phyloP scores from a whole-genome alignment of 2,113 vertebrate genomes.

The Indri indri region DNA sequence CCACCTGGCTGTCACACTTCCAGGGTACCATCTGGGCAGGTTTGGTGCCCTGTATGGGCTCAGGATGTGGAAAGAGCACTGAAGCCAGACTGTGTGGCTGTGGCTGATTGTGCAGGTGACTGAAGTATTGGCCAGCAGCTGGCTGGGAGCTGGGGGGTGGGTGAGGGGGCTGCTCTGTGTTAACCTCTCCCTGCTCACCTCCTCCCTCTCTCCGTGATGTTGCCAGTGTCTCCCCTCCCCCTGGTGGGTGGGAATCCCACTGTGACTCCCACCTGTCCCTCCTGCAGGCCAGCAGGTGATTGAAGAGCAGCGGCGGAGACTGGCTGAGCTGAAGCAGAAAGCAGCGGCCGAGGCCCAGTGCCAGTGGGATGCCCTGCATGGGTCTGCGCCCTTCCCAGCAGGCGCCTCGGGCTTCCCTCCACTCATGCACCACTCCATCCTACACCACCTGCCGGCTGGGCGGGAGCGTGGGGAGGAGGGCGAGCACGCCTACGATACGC shows the following conservation, averaged over 20 bases:
- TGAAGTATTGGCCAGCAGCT: neutral
- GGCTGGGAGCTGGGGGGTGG: neutral
- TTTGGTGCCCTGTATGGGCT: neutral
- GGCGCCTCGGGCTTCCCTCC: constrained; percentile 71
- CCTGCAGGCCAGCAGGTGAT: constrained; percentile 95
- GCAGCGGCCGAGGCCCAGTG: constrained; percentile 94
- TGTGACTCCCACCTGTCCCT: neutral
- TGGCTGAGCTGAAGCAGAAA: constrained; percentile 95
- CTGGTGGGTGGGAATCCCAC: neutral
- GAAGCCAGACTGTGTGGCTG: neutral
- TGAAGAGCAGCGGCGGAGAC: constrained; percentile 93
- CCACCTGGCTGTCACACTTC: neutral
- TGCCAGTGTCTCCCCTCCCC: neutral
- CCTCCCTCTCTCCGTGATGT: neutral
- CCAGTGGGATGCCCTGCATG: constrained; percentile 91
- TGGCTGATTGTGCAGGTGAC: neutral
- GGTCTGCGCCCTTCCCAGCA: constrained; percentile 78
- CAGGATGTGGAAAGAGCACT: neutral
- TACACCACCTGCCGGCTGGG: constrained; percentile 88
- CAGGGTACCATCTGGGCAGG: neutral
- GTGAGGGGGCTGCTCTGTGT: neutral
- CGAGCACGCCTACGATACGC: constrained; percentile 92
- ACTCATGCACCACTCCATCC: constrained; percentile 92
- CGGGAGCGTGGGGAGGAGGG: constrained; percentile 72
- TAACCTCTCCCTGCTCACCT: neutral